Base-by-base conservation (phyloP, 2,113 vertebrate genomes). In the Oncorhynchus gorbuscha region DNA sequence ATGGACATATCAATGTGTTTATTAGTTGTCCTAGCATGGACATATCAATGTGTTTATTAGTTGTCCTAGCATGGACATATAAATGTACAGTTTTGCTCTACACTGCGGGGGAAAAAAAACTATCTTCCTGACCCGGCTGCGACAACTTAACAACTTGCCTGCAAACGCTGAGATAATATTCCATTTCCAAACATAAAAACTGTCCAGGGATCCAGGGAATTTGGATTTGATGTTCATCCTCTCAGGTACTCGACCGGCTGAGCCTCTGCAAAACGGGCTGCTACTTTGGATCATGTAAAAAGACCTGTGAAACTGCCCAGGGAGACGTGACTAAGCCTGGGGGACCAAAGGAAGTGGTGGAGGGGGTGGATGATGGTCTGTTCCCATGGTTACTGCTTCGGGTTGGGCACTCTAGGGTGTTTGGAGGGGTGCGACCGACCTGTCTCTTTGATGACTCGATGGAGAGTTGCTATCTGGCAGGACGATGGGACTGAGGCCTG, bases 401-500 rank as follows among this genome's bases (percentile, higher is more conserved):
- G 35, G 58, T 49, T 7, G 18, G 39, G 39, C 39, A 73, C 22
- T 61, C 24, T 28, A 16, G 49, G 68, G 51, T 45, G 30, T 24
- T 22, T 64, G 65, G 49, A 55, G 6, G 35, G 64, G 51, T 58
- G 51, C 51, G 51, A 20, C 28, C 39, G 45, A 49, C 35, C 65
- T 9, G 24, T 45, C 64, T 30, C 71, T 30, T 45, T 18, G 20
- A 28, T 51, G 73, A 24, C 30, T 74, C 65, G 74, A 79, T 80
- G 77, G 69, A 76, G 76, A 64, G 59, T 28, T 75, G 55, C 77
- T 77, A 77, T 80, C 76, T 82, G 86, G 76, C 69, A 58, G 48
- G 9, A 45, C 39, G 39, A 45, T 45, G 39, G 70, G 84, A 70
- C 82, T 76, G 62, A 68, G 48, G 66, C 45, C 73, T 76, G 69